Evolutionary conservation across 2,113 vertebrate genomes (phyloP).

Genomic region (Cinclus mexicanus): DNA sequence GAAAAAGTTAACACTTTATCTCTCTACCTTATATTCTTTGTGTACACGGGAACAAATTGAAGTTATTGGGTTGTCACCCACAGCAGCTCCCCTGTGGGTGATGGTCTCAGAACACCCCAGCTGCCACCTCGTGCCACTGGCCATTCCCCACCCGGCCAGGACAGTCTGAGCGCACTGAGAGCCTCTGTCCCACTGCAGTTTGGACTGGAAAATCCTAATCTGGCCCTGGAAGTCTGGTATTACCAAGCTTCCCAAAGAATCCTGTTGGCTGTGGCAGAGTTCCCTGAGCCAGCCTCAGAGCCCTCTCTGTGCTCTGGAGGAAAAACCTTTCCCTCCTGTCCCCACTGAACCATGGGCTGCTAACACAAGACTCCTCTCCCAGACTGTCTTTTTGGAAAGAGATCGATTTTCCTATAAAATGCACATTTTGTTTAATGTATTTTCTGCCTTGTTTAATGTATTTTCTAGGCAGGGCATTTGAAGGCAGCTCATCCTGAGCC

Average conservation of each 20-base stretch:
- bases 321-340: not conserved
- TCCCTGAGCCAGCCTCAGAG: not conserved
- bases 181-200: not conserved
- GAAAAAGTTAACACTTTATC: not conserved
- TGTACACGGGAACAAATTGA: not conserved
- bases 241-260: not conserved
- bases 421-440: not conserved
- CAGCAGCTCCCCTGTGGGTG: not conserved
- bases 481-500: not conserved
- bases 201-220: not conserved
- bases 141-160: not conserved
- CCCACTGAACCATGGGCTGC: not conserved
- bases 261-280: not conserved
- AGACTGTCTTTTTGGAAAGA: not conserved
- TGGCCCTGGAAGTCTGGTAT: not conserved
- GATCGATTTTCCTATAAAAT: not conserved
- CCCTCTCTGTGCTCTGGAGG: not conserved
- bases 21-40: not conserved
- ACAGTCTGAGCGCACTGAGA: rapidly evolving
- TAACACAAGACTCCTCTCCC: not conserved
- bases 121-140: not conserved
- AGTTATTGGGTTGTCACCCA: not conserved
- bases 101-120: not conserved
- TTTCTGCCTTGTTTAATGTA: not conserved
- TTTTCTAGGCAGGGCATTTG: not conserved